Evolutionary conservation across 2,888 invertebrate genomes (phyloP).

Genomic region (Pomacea canaliculata): DNA sequence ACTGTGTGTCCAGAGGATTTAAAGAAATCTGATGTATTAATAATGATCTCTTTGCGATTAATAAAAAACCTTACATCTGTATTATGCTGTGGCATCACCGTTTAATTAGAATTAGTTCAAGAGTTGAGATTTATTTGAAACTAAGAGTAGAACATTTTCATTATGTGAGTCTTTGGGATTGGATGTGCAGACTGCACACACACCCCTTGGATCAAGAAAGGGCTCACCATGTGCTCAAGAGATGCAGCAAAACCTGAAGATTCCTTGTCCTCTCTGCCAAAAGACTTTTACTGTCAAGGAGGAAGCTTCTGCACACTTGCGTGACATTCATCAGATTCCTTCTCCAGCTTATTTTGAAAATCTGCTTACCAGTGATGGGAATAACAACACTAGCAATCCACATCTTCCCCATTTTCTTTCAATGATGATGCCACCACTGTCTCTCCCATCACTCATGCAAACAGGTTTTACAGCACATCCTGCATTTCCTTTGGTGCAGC

Average conservation of each 20-base stretch:
- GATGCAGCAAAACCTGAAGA: background rate
- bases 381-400: conserved; percentile 23
- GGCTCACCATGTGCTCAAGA: background rate
- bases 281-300: conserved; percentile 3
- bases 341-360: conserved; percentile 1
- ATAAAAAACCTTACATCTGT: too few species aligned
- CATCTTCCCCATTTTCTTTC: background rate
- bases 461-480: conserved; percentile 9
- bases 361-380: conserved; percentile 15
- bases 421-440: background rate
- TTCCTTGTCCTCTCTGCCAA: conserved; percentile 7
- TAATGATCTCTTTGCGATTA: too few species aligned
- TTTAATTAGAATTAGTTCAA: too few species aligned
- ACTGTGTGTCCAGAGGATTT: too few species aligned
- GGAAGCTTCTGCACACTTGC: background rate
- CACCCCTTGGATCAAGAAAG: background rate
- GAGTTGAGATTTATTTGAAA: too few species aligned
- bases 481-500: conserved; percentile 9
- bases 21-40: too few species aligned
- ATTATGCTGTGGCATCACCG: too few species aligned
- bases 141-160: too few species aligned
- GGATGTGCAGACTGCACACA: too few species aligned
- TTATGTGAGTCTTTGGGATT: too few species aligned
- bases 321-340: conserved; percentile 15
- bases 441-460: background rate